These are phyloP conservation scores for Scaptodrosophila lebanonensis DNA, from an alignment of 1,140 invertebrate species.

Conservation along the genomic window DNA sequence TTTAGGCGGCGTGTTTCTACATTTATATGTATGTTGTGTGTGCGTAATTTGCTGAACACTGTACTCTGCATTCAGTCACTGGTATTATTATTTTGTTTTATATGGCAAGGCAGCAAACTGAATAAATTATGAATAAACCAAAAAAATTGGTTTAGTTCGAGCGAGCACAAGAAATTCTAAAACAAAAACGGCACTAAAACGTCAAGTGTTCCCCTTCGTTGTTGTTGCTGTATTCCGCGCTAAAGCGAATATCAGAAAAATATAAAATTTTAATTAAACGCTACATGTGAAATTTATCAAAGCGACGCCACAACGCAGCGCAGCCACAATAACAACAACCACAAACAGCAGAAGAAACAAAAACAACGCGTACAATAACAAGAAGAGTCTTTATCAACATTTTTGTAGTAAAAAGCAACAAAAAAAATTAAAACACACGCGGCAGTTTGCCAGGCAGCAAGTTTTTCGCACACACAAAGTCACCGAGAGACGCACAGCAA, in stretches of 20 bases:
- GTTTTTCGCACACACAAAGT: too few relatives aligned
- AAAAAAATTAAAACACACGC: slow-evolving; percentile 2
- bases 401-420: slow-evolving; percentile 52
- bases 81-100: too few relatives aligned
- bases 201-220: slow-evolving; percentile 16
- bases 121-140: slow-evolving; percentile 59
- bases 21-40: slow-evolving; percentile 27
- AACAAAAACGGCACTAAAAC: slow-evolving; percentile 9
- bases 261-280: slow-evolving; percentile 48
- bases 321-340: neutral
- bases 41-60: slow-evolving; percentile 9
- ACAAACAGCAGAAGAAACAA: too few relatives aligned
- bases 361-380: too few relatives aligned
- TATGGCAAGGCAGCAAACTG: too few relatives aligned
- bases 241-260: neutral
- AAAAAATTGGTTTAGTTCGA: too few relatives aligned
- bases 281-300: neutral
- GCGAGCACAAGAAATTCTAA: slow-evolving; percentile 21
- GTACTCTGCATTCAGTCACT: neutral
- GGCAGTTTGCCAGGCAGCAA: slow-evolving; percentile 8
- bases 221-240: slow-evolving; percentile 4
- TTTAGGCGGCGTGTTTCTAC: slow-evolving; percentile 27
- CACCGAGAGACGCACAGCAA: slow-evolving; percentile 35
- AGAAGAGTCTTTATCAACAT: too few relatives aligned
- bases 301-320: too few relatives aligned